These are phyloP conservation scores for Drosophila paulistorum DNA, from an alignment of 1,140 invertebrate genomes.

Conservation along the genomic window DNA sequence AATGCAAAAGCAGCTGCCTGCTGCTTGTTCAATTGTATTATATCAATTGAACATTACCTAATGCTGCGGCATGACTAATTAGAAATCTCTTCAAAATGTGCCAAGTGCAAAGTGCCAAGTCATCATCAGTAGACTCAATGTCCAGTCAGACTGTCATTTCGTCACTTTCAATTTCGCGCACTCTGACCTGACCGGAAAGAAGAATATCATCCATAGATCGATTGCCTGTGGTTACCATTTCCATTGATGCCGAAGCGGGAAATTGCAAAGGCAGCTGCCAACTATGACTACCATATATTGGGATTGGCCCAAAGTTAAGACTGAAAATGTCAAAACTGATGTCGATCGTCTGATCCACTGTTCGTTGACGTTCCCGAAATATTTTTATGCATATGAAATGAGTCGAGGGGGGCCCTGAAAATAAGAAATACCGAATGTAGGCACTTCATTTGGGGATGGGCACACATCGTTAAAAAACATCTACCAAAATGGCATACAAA, in stretches of 20 bases:
- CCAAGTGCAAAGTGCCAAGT: conserved; percentile 39
- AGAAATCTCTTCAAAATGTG: conserved; percentile 36
- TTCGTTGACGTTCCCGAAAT: no score
- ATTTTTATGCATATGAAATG: no score
- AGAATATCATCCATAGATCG: conserved; percentile 17
- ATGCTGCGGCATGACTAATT: conserved; percentile 64
- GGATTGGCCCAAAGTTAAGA: conserved; percentile 5
- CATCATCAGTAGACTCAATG: conserved; percentile 31
- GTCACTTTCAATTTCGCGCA: conserved; percentile 64
- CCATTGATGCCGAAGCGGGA: conserved; percentile 53
- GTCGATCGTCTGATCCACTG: background rate
- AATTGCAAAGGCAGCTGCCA: conserved; percentile 67
- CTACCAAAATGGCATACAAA: no score
- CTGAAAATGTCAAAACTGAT: conserved; percentile 10
- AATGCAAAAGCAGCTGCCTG: conserved; percentile 49
- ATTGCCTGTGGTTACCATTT: no score
- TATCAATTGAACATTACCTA: conserved; percentile 59
- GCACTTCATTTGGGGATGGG: no score
- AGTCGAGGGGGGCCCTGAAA: no score
- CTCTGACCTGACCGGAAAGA: conserved; percentile 36
- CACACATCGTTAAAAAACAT: no score
- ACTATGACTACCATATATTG: background rate
- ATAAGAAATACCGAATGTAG: no score
- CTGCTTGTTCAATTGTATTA: background rate
- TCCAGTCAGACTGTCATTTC: conserved; percentile 47